Evolutionary conservation across 2,113 vertebrate species (phyloP).

Genomic region (Thomomys bottae): DNA sequence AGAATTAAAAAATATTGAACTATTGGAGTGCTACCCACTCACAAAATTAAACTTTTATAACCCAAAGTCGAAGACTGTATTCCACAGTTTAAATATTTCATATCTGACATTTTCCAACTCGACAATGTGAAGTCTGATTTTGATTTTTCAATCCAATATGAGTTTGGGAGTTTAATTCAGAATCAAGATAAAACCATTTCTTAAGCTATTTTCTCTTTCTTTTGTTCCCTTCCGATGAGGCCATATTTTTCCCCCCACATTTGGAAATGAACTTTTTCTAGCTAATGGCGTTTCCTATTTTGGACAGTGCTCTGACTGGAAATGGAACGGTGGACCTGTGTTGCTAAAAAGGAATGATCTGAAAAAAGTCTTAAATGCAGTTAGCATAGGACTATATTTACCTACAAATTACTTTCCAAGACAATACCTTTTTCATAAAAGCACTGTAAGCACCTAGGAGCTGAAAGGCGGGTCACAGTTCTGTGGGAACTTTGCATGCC

Average conservation of each 20-base stretch:
- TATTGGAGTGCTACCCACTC: conserved; percentile 83
- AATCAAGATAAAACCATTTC: conserved; percentile 73
- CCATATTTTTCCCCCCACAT: neutral
- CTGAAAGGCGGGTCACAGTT: neutral
- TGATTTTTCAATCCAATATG: conserved; percentile 83
- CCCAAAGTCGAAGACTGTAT: conserved; percentile 83
- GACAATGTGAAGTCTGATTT: conserved; percentile 81
- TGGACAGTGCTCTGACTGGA: neutral
- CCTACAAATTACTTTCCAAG: conserved; percentile 10
- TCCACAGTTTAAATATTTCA: conserved; percentile 89
- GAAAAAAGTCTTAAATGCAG: conserved; percentile 8
- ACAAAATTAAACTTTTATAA: conserved; percentile 90
- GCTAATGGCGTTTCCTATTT: neutral
- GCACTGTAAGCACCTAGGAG: conserved; percentile 11
- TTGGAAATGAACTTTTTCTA: conserved; percentile 36
- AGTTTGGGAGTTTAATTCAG: conserved; percentile 76
- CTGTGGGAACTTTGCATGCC: conserved; percentile 31
- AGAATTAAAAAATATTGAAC: conserved; percentile 90
- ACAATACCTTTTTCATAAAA: conserved; percentile 7
- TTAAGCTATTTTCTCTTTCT: conserved; percentile 35
- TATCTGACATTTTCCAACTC: conserved; percentile 86
- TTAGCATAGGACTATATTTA: conserved; percentile 31
- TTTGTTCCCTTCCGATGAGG: neutral
- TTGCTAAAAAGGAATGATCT: neutral
- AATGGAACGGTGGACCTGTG: conserved; percentile 8